These are phyloP conservation scores for Dryococelus australis DNA, from an alignment of 2,888 invertebrate genomes.

Conservation along the genomic window DNA sequence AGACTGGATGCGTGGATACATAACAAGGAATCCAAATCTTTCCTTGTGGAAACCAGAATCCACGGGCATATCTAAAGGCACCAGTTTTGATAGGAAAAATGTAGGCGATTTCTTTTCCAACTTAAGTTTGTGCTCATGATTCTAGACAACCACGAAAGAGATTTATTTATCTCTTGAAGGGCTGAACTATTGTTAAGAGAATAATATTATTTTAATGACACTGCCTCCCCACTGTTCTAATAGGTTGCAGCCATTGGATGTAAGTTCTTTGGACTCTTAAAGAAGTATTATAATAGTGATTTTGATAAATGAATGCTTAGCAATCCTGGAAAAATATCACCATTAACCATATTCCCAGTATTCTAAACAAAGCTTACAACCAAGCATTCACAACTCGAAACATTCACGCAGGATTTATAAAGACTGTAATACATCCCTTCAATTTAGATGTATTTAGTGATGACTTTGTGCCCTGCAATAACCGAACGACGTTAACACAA, in stretches of 20 bases:
- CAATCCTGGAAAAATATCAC: conserved; percentile 55
- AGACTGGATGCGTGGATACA: conserved; percentile 11
- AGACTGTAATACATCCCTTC: neutral
- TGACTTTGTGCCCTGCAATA: conserved; percentile 12
- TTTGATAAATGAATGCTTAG: conserved; percentile 52
- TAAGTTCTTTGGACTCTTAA: conserved; percentile 51
- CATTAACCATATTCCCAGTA: conserved; percentile 16
- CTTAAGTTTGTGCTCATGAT: neutral
- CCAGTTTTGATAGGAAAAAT: conserved; percentile 5
- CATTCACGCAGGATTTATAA: neutral
- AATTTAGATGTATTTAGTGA: neutral
- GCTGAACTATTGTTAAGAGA: conserved; percentile 49
- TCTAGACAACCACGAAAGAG: conserved; percentile 31
- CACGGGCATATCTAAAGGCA: neutral
- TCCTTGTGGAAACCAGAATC: neutral
- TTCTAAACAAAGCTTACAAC: neutral
- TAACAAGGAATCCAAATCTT: neutral
- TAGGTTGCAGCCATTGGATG: conserved; percentile 55
- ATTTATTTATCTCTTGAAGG: conserved; percentile 1
- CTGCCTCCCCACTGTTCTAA: conserved; percentile 57
- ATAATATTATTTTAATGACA: conserved; percentile 56
- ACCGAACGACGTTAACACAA: neutral
- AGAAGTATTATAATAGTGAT: conserved; percentile 50
- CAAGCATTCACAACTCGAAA: conserved; percentile 24
- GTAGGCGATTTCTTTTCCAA: neutral